Conservation (phyloP, 2,888 invertebrate genomes). For the Orchesella flavescens region DNA sequence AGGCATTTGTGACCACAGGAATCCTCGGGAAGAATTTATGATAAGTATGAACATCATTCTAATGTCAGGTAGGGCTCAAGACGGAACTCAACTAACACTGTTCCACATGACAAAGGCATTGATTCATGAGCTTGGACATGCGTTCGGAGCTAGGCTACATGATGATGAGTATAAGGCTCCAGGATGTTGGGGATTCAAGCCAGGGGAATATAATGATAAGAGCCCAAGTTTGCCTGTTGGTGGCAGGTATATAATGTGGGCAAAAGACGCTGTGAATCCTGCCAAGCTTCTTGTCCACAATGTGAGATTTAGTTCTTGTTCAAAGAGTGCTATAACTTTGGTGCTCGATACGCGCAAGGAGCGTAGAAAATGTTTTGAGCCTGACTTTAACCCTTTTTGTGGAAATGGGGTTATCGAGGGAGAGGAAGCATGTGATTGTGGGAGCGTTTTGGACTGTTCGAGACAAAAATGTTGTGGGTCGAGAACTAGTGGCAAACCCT, state of each 20-base stretch:
- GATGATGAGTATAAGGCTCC: conserved; percentile 45
- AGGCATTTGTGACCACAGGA: conserved; percentile 58
- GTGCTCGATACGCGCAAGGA: conserved; percentile 17
- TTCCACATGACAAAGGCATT: conserved; percentile 47
- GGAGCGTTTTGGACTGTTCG: conserved; percentile 45
- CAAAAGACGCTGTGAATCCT: neutral
- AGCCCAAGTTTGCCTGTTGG: no score
- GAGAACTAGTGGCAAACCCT: conserved; percentile 35
- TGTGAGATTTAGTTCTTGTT: conserved; percentile 19
- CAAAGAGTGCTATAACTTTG: neutral
- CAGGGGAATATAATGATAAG: neutral
- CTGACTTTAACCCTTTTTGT: conserved; percentile 52
- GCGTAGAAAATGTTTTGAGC: conserved; percentile 32
- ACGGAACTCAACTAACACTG: conserved; percentile 23
- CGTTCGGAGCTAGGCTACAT: conserved; percentile 53
- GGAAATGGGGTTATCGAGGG: conserved; percentile 61
- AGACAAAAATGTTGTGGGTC: conserved; percentile 57
- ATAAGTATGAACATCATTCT: conserved; percentile 48
- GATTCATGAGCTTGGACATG: conserved; percentile 55
- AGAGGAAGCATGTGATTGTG: conserved; percentile 58
- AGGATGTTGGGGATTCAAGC: conserved; percentile 36
- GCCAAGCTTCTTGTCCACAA: neutral
- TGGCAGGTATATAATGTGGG: conserved; percentile 62
- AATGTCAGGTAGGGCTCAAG: conserved; percentile 31
- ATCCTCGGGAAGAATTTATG: conserved; percentile 31